Evolutionary conservation across 2,888 invertebrate genomes (phyloP), one percentile per base, ranked within the genome.

Genomic region (Lithodes maja): DNA sequence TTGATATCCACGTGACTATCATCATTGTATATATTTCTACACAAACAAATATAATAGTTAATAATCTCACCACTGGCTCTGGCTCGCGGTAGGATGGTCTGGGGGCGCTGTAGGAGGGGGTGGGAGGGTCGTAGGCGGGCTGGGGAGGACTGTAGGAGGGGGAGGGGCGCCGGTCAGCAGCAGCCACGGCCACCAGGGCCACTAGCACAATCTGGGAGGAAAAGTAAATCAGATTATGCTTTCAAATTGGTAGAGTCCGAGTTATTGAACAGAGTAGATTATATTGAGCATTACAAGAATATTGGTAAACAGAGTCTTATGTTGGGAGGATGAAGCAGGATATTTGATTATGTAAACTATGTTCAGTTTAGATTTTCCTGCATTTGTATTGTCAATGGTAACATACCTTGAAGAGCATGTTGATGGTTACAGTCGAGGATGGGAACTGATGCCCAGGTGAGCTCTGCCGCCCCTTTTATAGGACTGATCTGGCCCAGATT

Each of bases 71-170:
- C 53, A 77, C 68, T 50, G 85, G 79, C 68, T 75, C 85, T 1
- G 86, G 80, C 50, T 79, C 53, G n/a, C 71, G 68, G 75, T 86
- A 86, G 74, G 87, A 78, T 9, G 84, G 78, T 12, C 15, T 33
- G 15, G 87, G 87, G 71, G 83, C 50, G 17, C 50, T 83, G 87
- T 88, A 84, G 71, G 83, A 52, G 3, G 87, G 83, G 55, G 83
- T 3, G 33, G 87, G 87, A 33, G 87, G 74, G 50, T 49, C 71
- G 83, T 87, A 83, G 54, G 86, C 55, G 55, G 82, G 69, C 49
- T 50, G 82, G 15, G 81, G 81, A 15, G 81, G 49, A 15, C 49
- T 9, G 50, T 68, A 68, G 50, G 81, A 55, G 1, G 12, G 49
- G 50, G 81, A 55, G 1, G 12, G 49, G 33, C 68, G 61, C n/a